A percentile compares a stretch with the other conserved stretches of the same genome.
Evolutionary conservation across 1,140 invertebrate genomes (phyloP).

Genomic region (Tenebrio molitor): DNA sequence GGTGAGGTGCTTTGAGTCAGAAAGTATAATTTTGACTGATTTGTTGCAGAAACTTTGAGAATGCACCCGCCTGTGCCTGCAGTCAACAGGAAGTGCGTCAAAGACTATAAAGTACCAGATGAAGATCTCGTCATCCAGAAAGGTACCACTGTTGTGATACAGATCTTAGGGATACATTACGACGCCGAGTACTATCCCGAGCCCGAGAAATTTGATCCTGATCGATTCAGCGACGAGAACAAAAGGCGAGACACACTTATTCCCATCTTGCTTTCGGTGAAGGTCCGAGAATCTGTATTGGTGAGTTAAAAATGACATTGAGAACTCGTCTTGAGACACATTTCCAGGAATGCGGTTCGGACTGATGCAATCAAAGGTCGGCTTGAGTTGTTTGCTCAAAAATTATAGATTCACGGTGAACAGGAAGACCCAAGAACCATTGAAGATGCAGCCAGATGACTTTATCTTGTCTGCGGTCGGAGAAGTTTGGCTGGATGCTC

Average conservation of each 20-base stretch:
- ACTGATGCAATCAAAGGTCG: slow-evolving; percentile 60
- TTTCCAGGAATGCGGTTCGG: slow-evolving; percentile 63
- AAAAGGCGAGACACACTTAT: slow-evolving; percentile 59
- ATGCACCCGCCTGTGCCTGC: slow-evolving; percentile 70
- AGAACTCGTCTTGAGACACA: not conserved
- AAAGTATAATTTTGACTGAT: slow-evolving; percentile 53
- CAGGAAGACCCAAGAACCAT: slow-evolving; percentile 47
- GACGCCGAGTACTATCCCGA: slow-evolving; percentile 72
- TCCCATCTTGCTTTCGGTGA: slow-evolving; percentile 76
- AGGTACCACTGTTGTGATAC: slow-evolving; percentile 66
- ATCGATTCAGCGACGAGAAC: slow-evolving; percentile 72
- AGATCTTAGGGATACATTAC: slow-evolving; percentile 65
- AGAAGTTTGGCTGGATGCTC: slow-evolving; percentile 57
- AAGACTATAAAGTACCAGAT: slow-evolving; percentile 67
- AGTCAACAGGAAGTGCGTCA: slow-evolving; percentile 65
- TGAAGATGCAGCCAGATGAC: no score
- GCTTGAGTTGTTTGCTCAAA: slow-evolving; percentile 54
- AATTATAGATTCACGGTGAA: slow-evolving; percentile 57
- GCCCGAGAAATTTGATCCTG: slow-evolving; percentile 76
- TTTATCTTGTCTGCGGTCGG: slow-evolving; percentile 66
- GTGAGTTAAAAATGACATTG: slow-evolving; percentile 55
- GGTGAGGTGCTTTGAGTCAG: no score
- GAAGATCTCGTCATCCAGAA: slow-evolving; percentile 66
- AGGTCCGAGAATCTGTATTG: slow-evolving; percentile 76
- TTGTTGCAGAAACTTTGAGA: slow-evolving; percentile 69